Conservation (phyloP, 37 sponge, comb jelly and placozoan genomes). For the Crambe crambe region DNA sequence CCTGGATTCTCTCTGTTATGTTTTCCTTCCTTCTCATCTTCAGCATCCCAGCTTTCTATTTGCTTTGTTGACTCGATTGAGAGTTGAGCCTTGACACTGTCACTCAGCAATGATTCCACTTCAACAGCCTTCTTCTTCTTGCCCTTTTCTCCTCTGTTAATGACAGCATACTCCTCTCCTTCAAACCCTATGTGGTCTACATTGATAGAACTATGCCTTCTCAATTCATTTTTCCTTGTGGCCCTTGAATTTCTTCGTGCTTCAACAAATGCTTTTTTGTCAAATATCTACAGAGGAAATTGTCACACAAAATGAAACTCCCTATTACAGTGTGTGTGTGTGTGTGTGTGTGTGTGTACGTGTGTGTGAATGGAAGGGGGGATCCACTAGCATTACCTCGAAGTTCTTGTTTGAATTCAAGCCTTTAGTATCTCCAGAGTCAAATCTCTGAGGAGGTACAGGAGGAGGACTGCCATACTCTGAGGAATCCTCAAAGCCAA, state of each 20-base stretch:
- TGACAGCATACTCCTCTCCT: conserved; percentile 2
- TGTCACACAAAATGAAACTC: no score
- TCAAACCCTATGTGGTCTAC: not conserved
- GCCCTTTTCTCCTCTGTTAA: not conserved
- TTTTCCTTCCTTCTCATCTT: not conserved
- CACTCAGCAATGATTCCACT: not conserved
- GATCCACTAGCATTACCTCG: no score
- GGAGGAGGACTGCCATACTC: conserved; percentile 2
- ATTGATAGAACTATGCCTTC: not conserved
- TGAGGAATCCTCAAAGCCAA: not conserved
- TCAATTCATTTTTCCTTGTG: not conserved
- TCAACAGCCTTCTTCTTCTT: not conserved
- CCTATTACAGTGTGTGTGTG: conserved; percentile 5
- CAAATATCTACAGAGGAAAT: not conserved
- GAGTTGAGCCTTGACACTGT: not conserved
- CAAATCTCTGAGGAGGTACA: conserved; percentile 13
- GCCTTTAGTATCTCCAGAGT: not conserved
- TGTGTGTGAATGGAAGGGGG: not conserved
- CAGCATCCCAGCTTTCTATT: not conserved
- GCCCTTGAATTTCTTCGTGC: not conserved
- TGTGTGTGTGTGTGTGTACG: conserved; percentile 1
- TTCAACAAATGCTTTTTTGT: not conserved
- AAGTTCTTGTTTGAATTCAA: no score
- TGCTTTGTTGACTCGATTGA: not conserved
- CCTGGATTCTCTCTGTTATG: not conserved